Evolutionary conservation across 2,888 invertebrate species (phyloP), one percentile per base, ranked within the genome.

Genomic region (Spilosoma lubricipeda): DNA sequence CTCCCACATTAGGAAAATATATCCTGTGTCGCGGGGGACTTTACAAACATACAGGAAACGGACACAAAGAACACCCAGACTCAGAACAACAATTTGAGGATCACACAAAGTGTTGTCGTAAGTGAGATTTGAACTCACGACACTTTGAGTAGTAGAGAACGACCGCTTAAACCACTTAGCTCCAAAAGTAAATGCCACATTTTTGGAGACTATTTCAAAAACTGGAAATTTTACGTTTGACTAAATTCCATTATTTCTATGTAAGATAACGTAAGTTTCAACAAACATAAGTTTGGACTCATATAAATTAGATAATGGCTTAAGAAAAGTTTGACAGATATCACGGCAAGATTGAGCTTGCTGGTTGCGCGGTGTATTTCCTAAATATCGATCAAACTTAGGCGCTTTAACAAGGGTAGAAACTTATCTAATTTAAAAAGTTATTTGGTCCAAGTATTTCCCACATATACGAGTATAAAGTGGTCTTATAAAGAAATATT

Each of bases 401-500:
- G 33, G 69, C 66, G 56, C 68, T 75, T 71, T 59, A 70, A 73
- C 48, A 72, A 68, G 65, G 66, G 33, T 42, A 68, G 13, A 70
- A 71, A 75, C 73, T 81, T 78, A 72, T 76, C 66, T 72, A 81
- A 76, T 78, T 73, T 81, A 42, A 81, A n/a, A 83, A 84, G 66
- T 79, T 79, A 69, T 69, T 67, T 69, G 69, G 52, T 48, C 33
- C 64, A n/a, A 72, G 74, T 79, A 76, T 75, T 77, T 72, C 65
- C 67, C 45, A 73, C 70, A 72, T 65, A 71, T 66, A 66, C n/a
- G 36, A 20, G n/a, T 56, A 36, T 30, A 27, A n/a, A n/a, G 30
- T 33, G 52, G 39, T 66, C 39, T 52, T 71, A 74, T 75, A 78
- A 80, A 79, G 72, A 77, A 83, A 75, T 79, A 76, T 83, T 59